A percentile compares a stretch with the other conserved stretches of the same genome.
phyloP scores from a whole-genome alignment of 2,888 invertebrate genomes.

The Teinopalpus imperialis region DNA sequence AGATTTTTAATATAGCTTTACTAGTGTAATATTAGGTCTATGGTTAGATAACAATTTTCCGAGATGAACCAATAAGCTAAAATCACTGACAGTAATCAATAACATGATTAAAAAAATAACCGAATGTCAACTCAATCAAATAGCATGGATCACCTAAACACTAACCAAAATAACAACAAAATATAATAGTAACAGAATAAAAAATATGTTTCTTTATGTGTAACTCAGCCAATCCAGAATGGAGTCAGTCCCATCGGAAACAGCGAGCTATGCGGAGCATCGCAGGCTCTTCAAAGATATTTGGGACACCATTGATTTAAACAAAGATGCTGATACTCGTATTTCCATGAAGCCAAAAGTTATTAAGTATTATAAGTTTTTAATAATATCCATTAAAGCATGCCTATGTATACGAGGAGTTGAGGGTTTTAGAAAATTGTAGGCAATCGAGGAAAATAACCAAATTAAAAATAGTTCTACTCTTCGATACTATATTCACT shows the following conservation, averaged over 20 bases:
- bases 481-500: too few relatives aligned
- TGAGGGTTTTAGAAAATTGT: too few relatives aligned
- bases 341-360: slow-evolving; percentile 58
- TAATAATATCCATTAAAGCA: neutral
- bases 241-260: neutral
- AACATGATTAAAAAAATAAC: neutral
- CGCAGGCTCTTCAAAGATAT: slow-evolving; percentile 64
- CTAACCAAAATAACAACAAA: neutral
- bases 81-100: neutral
- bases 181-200: slow-evolving; percentile 40
- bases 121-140: slow-evolving; percentile 4
- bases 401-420: too few relatives aligned
- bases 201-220: neutral
- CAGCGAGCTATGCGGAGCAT: slow-evolving; percentile 54
- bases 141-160: neutral
- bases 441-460: too few relatives aligned
- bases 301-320: slow-evolving; percentile 57
- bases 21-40: too few relatives aligned
- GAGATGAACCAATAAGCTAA: too few relatives aligned
- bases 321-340: slow-evolving; percentile 49
- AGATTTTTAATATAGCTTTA: too few relatives aligned
- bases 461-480: too few relatives aligned
- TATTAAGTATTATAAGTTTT: slow-evolving; percentile 51
- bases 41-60: too few relatives aligned
- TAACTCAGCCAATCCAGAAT: neutral